These are phyloP conservation scores for Platycercus adscitus DNA, from an alignment of 2,113 vertebrate species.

Conservation along the genomic window DNA sequence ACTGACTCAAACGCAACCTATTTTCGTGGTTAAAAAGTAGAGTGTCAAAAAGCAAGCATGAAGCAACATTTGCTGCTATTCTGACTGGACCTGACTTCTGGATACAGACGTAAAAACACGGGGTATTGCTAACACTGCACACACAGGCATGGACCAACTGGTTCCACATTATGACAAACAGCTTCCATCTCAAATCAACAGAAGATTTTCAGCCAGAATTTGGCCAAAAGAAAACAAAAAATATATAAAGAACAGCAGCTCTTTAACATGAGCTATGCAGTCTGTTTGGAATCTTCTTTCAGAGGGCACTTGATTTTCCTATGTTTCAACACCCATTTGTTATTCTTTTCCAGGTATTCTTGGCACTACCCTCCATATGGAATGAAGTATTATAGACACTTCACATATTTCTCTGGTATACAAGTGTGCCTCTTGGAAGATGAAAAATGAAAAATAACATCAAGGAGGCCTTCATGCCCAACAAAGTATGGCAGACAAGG, in stretches of 20 bases:
- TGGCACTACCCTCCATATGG: neutral
- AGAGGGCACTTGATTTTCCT: neutral
- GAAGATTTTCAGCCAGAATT: neutral
- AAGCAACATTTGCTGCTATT: neutral
- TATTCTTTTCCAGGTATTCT: neutral
- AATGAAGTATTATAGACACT: neutral
- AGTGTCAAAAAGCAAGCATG: neutral
- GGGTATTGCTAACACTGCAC: neutral
- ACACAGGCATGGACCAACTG: fast-evolving
- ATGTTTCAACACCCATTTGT: neutral
- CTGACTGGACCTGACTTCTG: neutral
- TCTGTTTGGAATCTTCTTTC: neutral
- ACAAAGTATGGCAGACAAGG: neutral
- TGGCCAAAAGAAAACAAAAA: neutral
- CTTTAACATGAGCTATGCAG: neutral
- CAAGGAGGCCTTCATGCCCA: neutral
- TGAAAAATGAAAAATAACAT: neutral
- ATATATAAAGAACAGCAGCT: neutral
- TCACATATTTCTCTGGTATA: neutral
- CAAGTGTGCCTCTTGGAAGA: neutral
- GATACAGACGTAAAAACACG: neutral
- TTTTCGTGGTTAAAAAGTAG: neutral
- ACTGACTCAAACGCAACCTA: neutral
- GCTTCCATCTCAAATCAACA: neutral
- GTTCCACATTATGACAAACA: neutral